phyloP scores from a whole-genome alignment of 2,888 invertebrate species.

The Epirrita christyi region DNA sequence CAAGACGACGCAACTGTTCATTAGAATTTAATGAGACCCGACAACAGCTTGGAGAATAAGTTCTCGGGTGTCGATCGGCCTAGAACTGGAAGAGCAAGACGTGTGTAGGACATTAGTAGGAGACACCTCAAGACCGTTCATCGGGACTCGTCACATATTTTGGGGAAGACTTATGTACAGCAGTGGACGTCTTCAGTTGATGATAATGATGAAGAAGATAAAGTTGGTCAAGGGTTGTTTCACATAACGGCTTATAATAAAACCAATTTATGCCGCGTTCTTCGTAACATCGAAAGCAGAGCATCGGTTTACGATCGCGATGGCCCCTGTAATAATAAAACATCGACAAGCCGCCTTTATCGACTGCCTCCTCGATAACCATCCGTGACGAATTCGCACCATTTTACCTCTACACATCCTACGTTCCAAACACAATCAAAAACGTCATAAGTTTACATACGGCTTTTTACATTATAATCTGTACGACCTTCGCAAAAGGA shows the following conservation, averaged over 20 bases:
- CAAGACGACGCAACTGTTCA: neutral
- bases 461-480: constrained; percentile 5
- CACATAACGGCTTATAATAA: constrained; percentile 12
- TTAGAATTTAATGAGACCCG: too few relatives aligned
- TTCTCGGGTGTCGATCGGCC: too few relatives aligned
- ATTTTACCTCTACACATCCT: constrained; percentile 50
- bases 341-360: constrained; percentile 78
- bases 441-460: constrained; percentile 1
- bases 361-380: constrained; percentile 80
- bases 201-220: too few relatives aligned
- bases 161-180: too few relatives aligned
- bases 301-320: constrained; percentile 67
- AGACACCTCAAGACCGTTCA: too few relatives aligned
- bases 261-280: constrained; percentile 22
- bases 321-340: constrained; percentile 71
- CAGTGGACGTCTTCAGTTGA: too few relatives aligned
- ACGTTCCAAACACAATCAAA: constrained; percentile 30
- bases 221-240: constrained; percentile 12
- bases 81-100: too few relatives aligned
- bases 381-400: constrained; percentile 83
- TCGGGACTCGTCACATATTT: too few relatives aligned
- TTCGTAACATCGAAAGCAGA: constrained; percentile 59
- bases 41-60: too few relatives aligned
- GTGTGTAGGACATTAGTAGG: too few relatives aligned
- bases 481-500: neutral